Conservation (phyloP, 2,888 invertebrate species). For the Lamellibrachia columna region DNA sequence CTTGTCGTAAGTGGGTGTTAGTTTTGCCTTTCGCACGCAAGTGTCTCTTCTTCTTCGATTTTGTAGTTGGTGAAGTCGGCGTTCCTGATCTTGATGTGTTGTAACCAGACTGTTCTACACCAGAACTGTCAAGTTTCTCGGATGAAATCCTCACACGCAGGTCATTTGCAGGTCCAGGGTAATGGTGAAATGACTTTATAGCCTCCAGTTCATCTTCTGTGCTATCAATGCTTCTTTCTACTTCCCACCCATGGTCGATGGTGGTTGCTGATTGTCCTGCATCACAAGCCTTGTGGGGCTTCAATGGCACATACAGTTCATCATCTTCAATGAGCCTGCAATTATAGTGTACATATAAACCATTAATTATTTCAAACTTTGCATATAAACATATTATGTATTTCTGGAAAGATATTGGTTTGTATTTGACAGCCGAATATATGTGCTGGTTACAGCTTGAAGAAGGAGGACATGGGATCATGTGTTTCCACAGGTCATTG, state of each 20-base stretch:
- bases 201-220: not conserved
- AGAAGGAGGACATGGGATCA: too few relatives aligned
- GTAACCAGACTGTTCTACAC: not conserved
- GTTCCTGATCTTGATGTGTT: not conserved
- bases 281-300: not conserved
- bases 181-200: not conserved
- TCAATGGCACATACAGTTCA: not conserved
- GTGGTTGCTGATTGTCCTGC: not conserved
- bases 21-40: not conserved
- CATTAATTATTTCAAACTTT: not conserved
- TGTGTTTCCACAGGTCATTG: too few relatives aligned
- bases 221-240: too few relatives aligned
- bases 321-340: not conserved
- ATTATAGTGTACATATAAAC: not conserved
- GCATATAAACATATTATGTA: too few relatives aligned
- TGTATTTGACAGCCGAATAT: too few relatives aligned
- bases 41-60: not conserved
- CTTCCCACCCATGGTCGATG: not conserved
- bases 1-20: not conserved
- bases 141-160: not conserved
- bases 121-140: not conserved
- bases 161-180: not conserved
- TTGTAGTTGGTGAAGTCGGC: not conserved
- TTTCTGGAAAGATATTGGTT: too few relatives aligned
- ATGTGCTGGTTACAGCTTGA: too few relatives aligned